Evolutionary conservation across 1,140 invertebrate genomes (phyloP).

Genomic region (Babylonia areolata): DNA sequence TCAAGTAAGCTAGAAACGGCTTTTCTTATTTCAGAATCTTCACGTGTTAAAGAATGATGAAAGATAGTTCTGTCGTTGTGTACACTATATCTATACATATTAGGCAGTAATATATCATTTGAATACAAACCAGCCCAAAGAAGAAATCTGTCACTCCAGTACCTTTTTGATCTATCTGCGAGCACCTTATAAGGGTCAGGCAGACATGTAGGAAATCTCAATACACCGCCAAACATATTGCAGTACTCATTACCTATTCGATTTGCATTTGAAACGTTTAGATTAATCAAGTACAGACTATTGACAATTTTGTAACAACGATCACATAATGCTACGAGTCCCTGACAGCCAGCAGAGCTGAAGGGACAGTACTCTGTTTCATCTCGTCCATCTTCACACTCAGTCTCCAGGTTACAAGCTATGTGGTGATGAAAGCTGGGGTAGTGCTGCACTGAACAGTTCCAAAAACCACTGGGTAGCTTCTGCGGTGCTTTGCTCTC

Average conservation of each 20-base stretch:
- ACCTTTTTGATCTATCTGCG: too few species aligned
- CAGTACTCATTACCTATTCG: too few species aligned
- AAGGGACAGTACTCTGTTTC: conserved; percentile 13
- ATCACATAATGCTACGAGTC: not conserved
- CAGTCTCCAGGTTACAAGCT: conserved; percentile 22
- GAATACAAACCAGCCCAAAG: not conserved
- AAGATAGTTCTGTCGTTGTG: not conserved
- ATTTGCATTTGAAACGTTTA: too few species aligned
- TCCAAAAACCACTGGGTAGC: not conserved
- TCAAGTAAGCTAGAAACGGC: not conserved
- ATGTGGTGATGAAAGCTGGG: conserved; percentile 15
- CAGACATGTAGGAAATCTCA: not conserved
- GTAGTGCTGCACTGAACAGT: conserved; percentile 22
- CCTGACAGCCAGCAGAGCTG: not conserved
- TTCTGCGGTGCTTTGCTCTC: not conserved
- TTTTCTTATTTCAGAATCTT: not conserved
- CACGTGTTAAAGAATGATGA: not conserved
- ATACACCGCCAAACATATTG: not conserved
- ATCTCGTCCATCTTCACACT: conserved; percentile 16
- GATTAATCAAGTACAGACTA: not conserved
- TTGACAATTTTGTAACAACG: not conserved
- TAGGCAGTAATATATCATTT: not conserved
- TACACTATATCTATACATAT: not conserved
- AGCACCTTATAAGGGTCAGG: not conserved
- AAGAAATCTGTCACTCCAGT: not conserved